phyloP scores from a whole-genome alignment of 2,113 vertebrate species.

The Coturnix japonica region DNA sequence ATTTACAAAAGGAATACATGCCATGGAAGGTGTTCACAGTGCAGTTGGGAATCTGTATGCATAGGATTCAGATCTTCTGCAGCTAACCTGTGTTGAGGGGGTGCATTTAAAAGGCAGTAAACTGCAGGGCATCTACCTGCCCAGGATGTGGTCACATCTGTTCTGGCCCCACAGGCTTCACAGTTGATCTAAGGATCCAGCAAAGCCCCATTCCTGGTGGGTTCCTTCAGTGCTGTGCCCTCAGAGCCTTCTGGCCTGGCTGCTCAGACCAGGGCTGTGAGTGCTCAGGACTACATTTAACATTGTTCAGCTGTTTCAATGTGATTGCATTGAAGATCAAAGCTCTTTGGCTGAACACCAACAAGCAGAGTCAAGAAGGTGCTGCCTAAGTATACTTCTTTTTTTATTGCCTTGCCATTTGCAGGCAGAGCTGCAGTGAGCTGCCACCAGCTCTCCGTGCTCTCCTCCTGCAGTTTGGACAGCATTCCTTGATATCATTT shows the following conservation, averaged over 20 bases:
- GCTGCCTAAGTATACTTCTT: too few species aligned
- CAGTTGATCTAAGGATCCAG: neutral
- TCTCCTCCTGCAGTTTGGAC: neutral
- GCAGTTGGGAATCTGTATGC: neutral
- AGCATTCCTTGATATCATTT: neutral
- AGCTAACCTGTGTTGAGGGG: neutral
- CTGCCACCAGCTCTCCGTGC: neutral
- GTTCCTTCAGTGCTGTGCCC: neutral
- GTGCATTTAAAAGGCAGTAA: neutral
- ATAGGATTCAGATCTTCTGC: neutral
- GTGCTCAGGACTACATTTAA: neutral
- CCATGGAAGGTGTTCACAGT: neutral
- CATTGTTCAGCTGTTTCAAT: neutral
- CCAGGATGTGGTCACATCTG: fast-evolving
- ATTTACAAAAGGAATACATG: neutral
- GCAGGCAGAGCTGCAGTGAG: neutral
- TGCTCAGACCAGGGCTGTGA: neutral
- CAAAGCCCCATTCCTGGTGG: fast-evolving
- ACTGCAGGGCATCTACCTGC: neutral
- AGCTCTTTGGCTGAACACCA: neutral
- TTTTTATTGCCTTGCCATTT: neutral
- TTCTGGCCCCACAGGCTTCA: fast-evolving
- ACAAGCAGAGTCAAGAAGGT: neutral
- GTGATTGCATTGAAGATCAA: neutral
- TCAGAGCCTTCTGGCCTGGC: neutral